A percentile compares a stretch with the other conserved stretches of the same genome.
Evolutionary conservation across 2,113 vertebrate genomes (phyloP).

Genomic region (human (Homo sapiens)): GRCh38 chr5:146039501-146040000

Average conservation of each 20-base stretch:
- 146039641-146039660: not conserved
- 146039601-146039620: not conserved
- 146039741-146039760: not conserved
- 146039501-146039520: not conserved
- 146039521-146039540: conserved; percentile 49
- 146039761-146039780: not conserved
- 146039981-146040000: not conserved
- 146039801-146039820: not conserved
- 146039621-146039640: conserved; percentile 20
- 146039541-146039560: conserved; percentile 5
- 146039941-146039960: not conserved
- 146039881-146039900: not conserved
- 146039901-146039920: not conserved
- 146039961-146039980: not conserved
- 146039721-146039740: not conserved
- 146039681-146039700: conserved; percentile 49
- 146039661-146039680: conserved; percentile 35
- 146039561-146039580: not conserved
- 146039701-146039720: conserved; percentile 51
- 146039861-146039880: not conserved
- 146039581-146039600: conserved; percentile 5
- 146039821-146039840: not conserved
- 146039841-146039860: not conserved
- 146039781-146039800: not conserved
- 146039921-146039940: not conserved